Conservation (phyloP, 2,888 invertebrate species). For the Yponomeuta plumbellus region DNA sequence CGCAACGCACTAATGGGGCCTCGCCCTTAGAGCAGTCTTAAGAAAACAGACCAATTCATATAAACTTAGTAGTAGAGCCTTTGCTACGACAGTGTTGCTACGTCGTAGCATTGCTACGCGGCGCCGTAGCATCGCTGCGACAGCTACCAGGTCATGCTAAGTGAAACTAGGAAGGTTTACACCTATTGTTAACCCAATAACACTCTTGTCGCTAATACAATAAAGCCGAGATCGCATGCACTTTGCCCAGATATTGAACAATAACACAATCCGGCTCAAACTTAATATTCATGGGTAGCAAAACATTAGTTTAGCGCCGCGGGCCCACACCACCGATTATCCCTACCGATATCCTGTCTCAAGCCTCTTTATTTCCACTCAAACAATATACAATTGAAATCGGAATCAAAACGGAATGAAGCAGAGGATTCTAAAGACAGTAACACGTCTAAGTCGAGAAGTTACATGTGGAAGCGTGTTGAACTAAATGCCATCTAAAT, state of each 20-base stretch:
- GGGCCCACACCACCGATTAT: not conserved
- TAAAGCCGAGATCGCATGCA: not conserved
- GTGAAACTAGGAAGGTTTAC: not conserved
- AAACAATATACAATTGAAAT: too few relatives aligned
- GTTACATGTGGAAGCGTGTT: not conserved
- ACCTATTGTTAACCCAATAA: not conserved
- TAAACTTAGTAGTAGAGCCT: too few relatives aligned
- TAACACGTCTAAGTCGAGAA: not conserved
- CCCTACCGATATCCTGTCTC: not conserved
- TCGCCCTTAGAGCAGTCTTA: too few relatives aligned
- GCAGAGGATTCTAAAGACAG: not conserved
- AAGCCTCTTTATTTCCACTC: not conserved
- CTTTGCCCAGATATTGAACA: not conserved
- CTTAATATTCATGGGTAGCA: not conserved
- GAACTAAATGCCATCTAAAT: slow-evolving; percentile 3
- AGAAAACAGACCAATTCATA: too few relatives aligned
- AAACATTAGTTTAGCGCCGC: not conserved
- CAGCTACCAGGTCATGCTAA: not conserved
- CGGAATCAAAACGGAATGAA: not conserved
- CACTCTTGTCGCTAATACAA: not conserved
- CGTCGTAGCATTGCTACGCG: too few relatives aligned
- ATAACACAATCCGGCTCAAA: not conserved
- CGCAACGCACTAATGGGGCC: too few relatives aligned
- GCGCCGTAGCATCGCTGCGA: too few relatives aligned
- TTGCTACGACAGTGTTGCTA: too few relatives aligned